Evolutionary conservation across 2,797 vertebrate species (phyloP).

Genomic region (Melanogrammus aeglefinus): DNA sequence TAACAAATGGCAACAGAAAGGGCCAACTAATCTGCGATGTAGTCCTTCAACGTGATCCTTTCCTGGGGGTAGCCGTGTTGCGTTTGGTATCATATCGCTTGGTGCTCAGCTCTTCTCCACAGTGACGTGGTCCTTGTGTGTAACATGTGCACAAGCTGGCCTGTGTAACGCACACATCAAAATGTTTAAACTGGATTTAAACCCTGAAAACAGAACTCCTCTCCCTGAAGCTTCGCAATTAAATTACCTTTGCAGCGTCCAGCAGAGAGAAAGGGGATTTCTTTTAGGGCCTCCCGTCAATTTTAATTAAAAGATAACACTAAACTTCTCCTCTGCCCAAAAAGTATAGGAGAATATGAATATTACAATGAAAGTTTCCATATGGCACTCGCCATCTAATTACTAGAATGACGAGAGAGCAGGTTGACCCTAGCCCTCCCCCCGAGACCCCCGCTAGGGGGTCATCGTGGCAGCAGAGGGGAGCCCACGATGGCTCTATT

Average conservation of each 20-base stretch:
- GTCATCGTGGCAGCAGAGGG: no score
- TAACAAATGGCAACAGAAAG: no score
- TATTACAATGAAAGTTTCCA: not conserved
- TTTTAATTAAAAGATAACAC: conserved; percentile 41
- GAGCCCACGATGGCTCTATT: no score
- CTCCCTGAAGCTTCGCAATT: conserved; percentile 33
- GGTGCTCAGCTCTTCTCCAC: not conserved
- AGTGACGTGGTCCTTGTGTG: not conserved
- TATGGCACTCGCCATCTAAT: not conserved
- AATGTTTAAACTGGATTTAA: not conserved
- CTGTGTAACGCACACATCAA: not conserved
- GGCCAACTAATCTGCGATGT: no score
- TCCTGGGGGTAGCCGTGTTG: no score
- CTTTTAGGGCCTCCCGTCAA: conserved; percentile 25
- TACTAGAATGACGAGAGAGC: not conserved
- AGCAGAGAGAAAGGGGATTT: conserved; percentile 15
- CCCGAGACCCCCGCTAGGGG: no score
- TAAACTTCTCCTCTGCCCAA: conserved; percentile 25
- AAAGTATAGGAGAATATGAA: conserved; percentile 24
- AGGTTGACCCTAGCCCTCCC: no score
- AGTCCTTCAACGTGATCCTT: no score
- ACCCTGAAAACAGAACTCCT: not conserved
- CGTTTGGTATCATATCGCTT: no score
- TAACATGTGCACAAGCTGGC: not conserved
- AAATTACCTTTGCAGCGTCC: conserved; percentile 35